These are phyloP conservation scores for Temnothorax curvispinosus DNA, from an alignment of 1,140 invertebrate genomes.

Conservation along the genomic window DNA sequence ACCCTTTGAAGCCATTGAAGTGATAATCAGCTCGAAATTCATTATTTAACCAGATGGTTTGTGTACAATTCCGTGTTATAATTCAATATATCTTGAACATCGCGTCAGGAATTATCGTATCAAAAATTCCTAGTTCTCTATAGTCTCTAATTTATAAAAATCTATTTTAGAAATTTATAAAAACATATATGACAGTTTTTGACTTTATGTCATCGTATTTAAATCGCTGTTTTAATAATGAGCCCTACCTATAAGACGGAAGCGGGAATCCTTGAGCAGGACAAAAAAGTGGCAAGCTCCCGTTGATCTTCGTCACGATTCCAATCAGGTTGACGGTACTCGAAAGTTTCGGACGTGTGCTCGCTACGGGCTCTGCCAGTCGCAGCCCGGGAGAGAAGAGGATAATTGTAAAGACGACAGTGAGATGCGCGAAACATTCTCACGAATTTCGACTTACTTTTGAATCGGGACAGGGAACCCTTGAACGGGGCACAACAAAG, in stretches of 20 bases:
- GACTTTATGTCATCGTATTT: neutral
- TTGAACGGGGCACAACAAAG: constrained; percentile 87
- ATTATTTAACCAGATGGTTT: neutral
- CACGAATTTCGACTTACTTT: constrained; percentile 85
- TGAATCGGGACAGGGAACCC: constrained; percentile 88
- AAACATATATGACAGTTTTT: neutral
- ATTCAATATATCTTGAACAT: neutral
- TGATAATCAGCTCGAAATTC: neutral
- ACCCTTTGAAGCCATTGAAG: constrained; percentile 82
- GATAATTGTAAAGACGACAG: constrained; percentile 30
- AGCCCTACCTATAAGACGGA: constrained; percentile 83
- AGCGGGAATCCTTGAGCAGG: constrained; percentile 87
- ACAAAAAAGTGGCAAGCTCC: constrained; percentile 88
- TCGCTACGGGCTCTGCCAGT: constrained; percentile 88
- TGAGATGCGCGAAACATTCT: constrained; percentile 46
- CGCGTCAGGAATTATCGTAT: neutral
- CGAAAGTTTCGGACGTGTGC: constrained; percentile 89
- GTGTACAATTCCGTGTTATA: neutral
- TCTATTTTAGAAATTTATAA: neutral
- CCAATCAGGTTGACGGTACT: constrained; percentile 88
- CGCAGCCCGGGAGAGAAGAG: constrained; percentile 16
- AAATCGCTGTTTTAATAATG: neutral
- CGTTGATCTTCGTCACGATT: constrained; percentile 86
- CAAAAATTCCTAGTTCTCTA: neutral
- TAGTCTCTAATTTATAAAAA: neutral